Base-by-base conservation (phyloP, 2,888 invertebrate species). In the Torymus auratus region DNA sequence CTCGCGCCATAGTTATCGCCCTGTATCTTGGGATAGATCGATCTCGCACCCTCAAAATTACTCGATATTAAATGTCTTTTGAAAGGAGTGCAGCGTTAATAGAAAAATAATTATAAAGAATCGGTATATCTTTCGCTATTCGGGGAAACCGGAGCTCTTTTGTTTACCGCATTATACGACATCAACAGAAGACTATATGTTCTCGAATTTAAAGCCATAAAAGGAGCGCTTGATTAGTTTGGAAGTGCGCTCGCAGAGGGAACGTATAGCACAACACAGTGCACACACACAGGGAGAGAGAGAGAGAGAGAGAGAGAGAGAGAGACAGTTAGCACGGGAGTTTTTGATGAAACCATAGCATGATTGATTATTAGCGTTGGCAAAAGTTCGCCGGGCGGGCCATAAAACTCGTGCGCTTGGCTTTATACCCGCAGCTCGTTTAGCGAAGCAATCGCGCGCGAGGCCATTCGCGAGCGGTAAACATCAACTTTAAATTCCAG, bases 1-100 rank as follows among this genome's bases (percentile, higher is more conserved):
- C 83, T 71, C 68, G 53, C 74, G 14, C 52, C 41, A 2, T 60
- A 17, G 55, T 83, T 84, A 84, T 83, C 84, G 83, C 84, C 72
- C 81, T 74, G 75, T 67, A 62, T 72, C 68, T 65, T 41, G 20
- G 64, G 69, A 80, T 72, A 69, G 80, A 83, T 82, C 78, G 82
- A 82, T 78, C 76, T 68, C 41, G 12, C 53, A 20, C 13, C 15
- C n/a, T 23, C 15, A 11, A 55, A 70, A 70, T 58, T 74, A 23
- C 69, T 64, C 58, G 56, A 58, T 58, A 74, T 74, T 69, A 70
- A 64, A 20, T 14, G 53, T 5, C 14, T n/a, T 61, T 13, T 7
- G 41, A 41, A 41, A 41, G 41, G 41, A 41, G 7, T 41, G 7
- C 41, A 0, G 7, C 41, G 41, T 7, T 41, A 7, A 41, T 41